Evolutionary conservation across 2,888 invertebrate species (phyloP).

Genomic region (Aporophyla nigra): DNA sequence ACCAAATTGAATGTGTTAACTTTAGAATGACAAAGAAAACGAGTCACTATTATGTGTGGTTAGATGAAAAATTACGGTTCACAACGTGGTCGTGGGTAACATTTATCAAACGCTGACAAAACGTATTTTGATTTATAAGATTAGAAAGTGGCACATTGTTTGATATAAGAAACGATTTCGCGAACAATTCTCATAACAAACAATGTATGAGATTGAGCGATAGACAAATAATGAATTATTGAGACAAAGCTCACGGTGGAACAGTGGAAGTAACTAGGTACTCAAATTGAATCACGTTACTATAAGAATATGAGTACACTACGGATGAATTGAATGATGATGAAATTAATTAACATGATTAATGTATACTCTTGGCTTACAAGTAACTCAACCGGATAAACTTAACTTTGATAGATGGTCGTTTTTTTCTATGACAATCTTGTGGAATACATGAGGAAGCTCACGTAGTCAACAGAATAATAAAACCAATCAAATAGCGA

Average conservation of each 20-base stretch:
- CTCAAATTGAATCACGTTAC: conserved; percentile 4
- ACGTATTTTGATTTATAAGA: conserved; percentile 51
- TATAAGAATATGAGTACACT: neutral
- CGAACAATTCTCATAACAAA: conserved; percentile 29
- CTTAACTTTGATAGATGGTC: neutral
- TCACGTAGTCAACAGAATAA: conserved; percentile 15
- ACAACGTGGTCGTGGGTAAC: conserved; percentile 12
- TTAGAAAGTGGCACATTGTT: conserved; percentile 60
- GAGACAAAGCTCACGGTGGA: conserved; percentile 18
- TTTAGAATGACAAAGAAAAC: conserved; percentile 30
- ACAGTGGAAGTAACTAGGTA: neutral
- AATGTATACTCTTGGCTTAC: neutral
- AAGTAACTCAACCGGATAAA: neutral
- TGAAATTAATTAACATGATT: neutral
- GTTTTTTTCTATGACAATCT: neutral
- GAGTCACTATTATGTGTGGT: conserved; percentile 18
- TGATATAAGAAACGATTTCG: conserved; percentile 44
- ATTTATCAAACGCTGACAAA: conserved; percentile 49
- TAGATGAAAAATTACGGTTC: conserved; percentile 36
- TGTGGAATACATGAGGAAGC: neutral
- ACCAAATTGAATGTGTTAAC: conserved; percentile 39
- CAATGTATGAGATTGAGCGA: conserved; percentile 30
- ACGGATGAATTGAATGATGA: neutral
- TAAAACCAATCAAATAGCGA: neutral
- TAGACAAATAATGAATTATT: conserved; percentile 23